Conservation (phyloP, 2,888 invertebrate species). For the Seira ritae region DNA sequence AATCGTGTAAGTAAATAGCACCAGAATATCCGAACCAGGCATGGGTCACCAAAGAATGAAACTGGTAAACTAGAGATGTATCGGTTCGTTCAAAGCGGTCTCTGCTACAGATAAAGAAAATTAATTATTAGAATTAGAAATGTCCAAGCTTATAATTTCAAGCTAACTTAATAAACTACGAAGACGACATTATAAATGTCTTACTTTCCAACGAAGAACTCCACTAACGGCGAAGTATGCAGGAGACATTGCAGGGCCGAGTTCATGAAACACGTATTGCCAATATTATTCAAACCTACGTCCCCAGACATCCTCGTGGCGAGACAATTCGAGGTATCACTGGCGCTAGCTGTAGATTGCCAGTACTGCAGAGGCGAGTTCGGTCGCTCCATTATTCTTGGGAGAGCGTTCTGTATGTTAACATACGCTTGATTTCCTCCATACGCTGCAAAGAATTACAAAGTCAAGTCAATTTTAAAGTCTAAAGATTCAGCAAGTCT, state of each 20-base stretch:
- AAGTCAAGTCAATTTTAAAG: no score
- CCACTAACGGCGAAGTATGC: constrained; percentile 78
- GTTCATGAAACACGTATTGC: constrained; percentile 80
- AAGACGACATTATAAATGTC: not conserved
- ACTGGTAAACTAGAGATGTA: constrained; percentile 60
- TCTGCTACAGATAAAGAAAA: constrained; percentile 17
- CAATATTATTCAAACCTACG: constrained; percentile 79
- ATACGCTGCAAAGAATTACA: constrained; percentile 55
- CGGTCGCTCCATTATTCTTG: constrained; percentile 35
- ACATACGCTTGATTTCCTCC: constrained; percentile 71
- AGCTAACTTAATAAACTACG: no score
- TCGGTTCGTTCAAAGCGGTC: constrained; percentile 27
- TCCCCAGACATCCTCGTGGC: constrained; percentile 65
- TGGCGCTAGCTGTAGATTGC: not conserved
- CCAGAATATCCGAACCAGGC: constrained; percentile 68
- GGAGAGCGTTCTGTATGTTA: constrained; percentile 42
- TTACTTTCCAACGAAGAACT: constrained; percentile 77
- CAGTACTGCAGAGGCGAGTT: constrained; percentile 46
- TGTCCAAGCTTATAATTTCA: not conserved
- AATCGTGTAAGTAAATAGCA: constrained; percentile 75
- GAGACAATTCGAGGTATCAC: not conserved
- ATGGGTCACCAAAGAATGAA: constrained; percentile 67
- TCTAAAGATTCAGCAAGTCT: no score
- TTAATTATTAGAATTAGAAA: not conserved
- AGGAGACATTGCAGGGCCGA: constrained; percentile 79